Base-by-base conservation (phyloP, 1,140 invertebrate species). In the Orius insidiosus region DNA sequence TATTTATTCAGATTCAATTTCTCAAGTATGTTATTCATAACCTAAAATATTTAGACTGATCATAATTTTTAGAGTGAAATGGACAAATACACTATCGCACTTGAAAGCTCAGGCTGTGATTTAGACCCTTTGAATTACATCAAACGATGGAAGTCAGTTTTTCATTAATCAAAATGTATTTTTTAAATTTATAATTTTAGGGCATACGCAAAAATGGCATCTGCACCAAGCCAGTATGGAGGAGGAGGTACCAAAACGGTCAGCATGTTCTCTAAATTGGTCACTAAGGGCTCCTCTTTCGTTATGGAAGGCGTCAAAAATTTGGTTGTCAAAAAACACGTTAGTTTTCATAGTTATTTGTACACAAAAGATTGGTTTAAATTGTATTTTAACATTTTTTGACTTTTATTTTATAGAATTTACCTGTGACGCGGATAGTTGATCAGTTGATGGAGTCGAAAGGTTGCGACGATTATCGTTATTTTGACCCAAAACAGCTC, bases 271-370 rank as follows among this genome's bases (percentile, higher is more conserved):
- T 92, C 89, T 1, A 98, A 98, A 66, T 69, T 99, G 10, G 83
- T 98, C 57, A 88, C 82, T 5, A 90, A 96, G 63, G 92, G 90
- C 18, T 97, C 92, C 1, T 90, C 88, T 38, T 96, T 98, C 68
- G 90, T 98, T 0, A 98, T 98, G 93, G 95, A 98, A 68, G 95
- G 95, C 32, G 95, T 98, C 1, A 97, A 98, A 64, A 98, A 98
- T 72, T 72, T 99, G 49, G 94, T 98, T 30, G 85, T 98, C 5
- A 98, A 98, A 62, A 80, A 85, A 68, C 92, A 98, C 68, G 85
- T 88, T 64, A 75, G 76, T 72, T 45, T 49, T 31, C n/a, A n/a
- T n/a, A n/a, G 10, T 53, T 49, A 45, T 24, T 46, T 19, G 38
- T 46, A 6, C 16, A 24, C 10, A 41, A n/a, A 45, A 7, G 18